Base-by-base conservation (phyloP, 2,113 vertebrate genomes). In the Melanotaenia duboulayi region DNA sequence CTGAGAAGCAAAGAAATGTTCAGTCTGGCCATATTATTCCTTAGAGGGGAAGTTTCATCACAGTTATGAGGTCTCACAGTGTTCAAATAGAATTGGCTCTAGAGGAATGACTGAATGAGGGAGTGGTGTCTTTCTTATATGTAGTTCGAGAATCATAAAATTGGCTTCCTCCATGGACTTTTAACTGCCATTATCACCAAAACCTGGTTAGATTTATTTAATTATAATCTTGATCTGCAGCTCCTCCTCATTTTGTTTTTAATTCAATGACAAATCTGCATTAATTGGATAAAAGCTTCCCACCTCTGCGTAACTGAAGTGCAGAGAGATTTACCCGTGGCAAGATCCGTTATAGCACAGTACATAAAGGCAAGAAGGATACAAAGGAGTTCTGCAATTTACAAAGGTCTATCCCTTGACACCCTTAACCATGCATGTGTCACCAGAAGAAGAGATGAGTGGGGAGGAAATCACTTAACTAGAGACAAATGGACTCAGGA, bases 391-490 rank as follows among this genome's bases (percentile, higher is more conserved):
- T 73, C 14, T 70, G 78, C 71, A 71, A 85, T 86, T 71, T 52
- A 14, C n/a, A 39, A 50, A 49, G 65, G 80, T 77, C 59, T 37
- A 23, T 78, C 65, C 70, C 39, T 16, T 25, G 66, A 80, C 65
- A 74, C 60, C 62, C 40, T 42, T 49, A 65, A 73, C 74, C 74
- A 58, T 42, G 14, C 73, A 65, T 42, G 48, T 74, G 67, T 79
- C 79, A 72, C 74, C 39, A 14, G 82, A 51, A 65, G 67, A 68
- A 72, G 44, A 39, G 60, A 23, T n/a, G 59, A 60, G 48, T 55
- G 60, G 39, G 62, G 65, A 51, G 76, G 61, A 80, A 82, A 84
- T 88, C 82, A 87, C 86, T 89, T 89, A 85, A 82, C 70, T 14
- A 50, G 20, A 83, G 81, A 88, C 73, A 83, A 87, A 88, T 87